phyloP scores from a whole-genome alignment of 2,888 invertebrate species.

The Trissonchulus sp. region DNA sequence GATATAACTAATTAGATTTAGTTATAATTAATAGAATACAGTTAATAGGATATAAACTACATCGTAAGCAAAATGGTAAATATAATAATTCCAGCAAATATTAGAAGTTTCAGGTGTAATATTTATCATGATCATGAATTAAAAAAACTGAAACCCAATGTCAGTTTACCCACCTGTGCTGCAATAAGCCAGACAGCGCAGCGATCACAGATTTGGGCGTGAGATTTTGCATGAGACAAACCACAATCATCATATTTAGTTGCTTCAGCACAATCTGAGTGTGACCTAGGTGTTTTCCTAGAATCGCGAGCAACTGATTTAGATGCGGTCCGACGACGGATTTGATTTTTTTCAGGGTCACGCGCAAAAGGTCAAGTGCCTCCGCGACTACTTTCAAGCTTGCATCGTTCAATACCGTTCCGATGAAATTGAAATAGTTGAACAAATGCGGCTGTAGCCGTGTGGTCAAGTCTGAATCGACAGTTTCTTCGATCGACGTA shows the following conservation, averaged over 20 bases:
- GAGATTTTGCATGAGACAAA: conserved; percentile 58
- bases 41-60: too few relatives aligned
- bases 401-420: conserved; percentile 61
- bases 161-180: conserved; percentile 44
- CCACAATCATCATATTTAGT: conserved; percentile 57
- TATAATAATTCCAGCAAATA: too few relatives aligned
- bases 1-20: too few relatives aligned
- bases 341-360: conserved; percentile 55
- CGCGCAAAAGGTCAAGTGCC: conserved; percentile 56
- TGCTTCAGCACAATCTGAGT: conserved; percentile 58
- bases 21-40: too few relatives aligned
- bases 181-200: conserved; percentile 57
- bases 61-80: too few relatives aligned
- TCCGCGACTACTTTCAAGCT: conserved; percentile 58
- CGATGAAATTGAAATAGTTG: conserved; percentile 62
- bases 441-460: conserved; percentile 62
- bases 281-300: conserved; percentile 57
- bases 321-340: conserved; percentile 55
- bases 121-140: too few relatives aligned
- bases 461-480: conserved; percentile 45
- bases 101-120: too few relatives aligned
- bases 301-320: conserved; percentile 55
- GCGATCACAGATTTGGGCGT: conserved; percentile 59
- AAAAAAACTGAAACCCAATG: too few relatives aligned
- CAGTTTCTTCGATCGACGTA: conserved; percentile 55